These are phyloP conservation scores for Mythimna vitellina DNA, from an alignment of 2,888 invertebrate species.

Conservation along the genomic window DNA sequence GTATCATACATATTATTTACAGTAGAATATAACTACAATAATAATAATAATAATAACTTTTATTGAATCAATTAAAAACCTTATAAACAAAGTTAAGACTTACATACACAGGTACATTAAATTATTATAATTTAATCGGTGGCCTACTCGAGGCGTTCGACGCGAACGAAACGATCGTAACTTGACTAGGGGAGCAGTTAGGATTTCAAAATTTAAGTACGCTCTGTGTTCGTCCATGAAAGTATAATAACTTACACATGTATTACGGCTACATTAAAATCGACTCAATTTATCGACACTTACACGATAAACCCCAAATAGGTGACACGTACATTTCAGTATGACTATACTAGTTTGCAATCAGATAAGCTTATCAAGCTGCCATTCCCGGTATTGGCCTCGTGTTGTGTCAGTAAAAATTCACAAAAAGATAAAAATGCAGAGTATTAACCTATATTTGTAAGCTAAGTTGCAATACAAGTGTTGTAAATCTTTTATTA, in stretches of 20 bases:
- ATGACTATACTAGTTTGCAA: slow-evolving; percentile 17
- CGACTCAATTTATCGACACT: slow-evolving; percentile 23
- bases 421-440: neutral
- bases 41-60: too few species aligned
- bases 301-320: slow-evolving; percentile 15
- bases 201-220: neutral
- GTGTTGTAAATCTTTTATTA: too few species aligned
- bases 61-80: too few species aligned
- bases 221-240: neutral
- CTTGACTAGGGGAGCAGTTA: too few species aligned
- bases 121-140: too few species aligned
- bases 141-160: too few species aligned
- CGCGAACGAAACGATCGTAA: too few species aligned
- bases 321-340: slow-evolving; percentile 7
- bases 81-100: too few species aligned
- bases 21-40: too few species aligned
- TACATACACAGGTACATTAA: too few species aligned
- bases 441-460: neutral
- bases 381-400: slow-evolving; percentile 13
- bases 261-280: slow-evolving; percentile 27
- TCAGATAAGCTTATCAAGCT: slow-evolving; percentile 15
- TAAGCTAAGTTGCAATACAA: neutral
- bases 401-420: slow-evolving; percentile 4
- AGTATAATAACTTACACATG: neutral
- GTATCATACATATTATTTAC: too few species aligned